These are phyloP conservation scores for Buathra laborator DNA, from an alignment of 2,888 invertebrate genomes.

Conservation along the genomic window DNA sequence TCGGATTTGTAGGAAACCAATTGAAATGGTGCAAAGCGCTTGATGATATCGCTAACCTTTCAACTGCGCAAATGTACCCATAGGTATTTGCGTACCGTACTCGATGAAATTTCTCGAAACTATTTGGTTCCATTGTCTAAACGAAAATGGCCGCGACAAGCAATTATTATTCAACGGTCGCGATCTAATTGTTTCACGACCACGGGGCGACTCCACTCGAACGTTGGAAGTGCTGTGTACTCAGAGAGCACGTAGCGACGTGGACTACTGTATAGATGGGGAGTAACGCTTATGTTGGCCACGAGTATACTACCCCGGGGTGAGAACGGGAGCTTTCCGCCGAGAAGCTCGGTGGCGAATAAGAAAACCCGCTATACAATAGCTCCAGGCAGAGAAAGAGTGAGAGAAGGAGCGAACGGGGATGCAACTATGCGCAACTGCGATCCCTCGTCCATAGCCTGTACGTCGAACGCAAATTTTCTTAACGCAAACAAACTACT, in stretches of 20 bases:
- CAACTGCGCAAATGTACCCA: too few relatives aligned
- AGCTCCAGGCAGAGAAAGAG: slow-evolving; percentile 21
- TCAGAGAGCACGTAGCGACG: neutral
- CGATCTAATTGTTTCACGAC: slow-evolving; percentile 58
- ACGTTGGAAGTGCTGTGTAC: slow-evolving; percentile 26
- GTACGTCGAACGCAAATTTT: slow-evolving; percentile 70
- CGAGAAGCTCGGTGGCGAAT: slow-evolving; percentile 36
- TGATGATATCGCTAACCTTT: too few relatives aligned
- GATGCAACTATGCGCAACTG: slow-evolving; percentile 1
- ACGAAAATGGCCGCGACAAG: slow-evolving; percentile 29
- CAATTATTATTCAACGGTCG: slow-evolving; percentile 57
- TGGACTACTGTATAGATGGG: slow-evolving; percentile 9
- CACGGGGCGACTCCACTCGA: slow-evolving; percentile 28
- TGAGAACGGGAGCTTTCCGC: slow-evolving; percentile 34
- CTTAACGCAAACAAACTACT: slow-evolving; percentile 79
- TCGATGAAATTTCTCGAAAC: slow-evolving; percentile 35
- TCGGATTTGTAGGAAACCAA: too few relatives aligned
- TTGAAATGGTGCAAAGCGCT: too few relatives aligned
- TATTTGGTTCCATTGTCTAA: slow-evolving; percentile 44
- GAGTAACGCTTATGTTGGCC: slow-evolving; percentile 3
- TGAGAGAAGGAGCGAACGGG: slow-evolving; percentile 9
- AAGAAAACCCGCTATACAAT: slow-evolving; percentile 55
- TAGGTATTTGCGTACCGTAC: too few relatives aligned
- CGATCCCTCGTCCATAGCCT: neutral
- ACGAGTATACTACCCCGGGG: slow-evolving; percentile 25